Evolutionary conservation across 1,140 invertebrate species (phyloP).

Genomic region (Sitophilus oryzae): DNA sequence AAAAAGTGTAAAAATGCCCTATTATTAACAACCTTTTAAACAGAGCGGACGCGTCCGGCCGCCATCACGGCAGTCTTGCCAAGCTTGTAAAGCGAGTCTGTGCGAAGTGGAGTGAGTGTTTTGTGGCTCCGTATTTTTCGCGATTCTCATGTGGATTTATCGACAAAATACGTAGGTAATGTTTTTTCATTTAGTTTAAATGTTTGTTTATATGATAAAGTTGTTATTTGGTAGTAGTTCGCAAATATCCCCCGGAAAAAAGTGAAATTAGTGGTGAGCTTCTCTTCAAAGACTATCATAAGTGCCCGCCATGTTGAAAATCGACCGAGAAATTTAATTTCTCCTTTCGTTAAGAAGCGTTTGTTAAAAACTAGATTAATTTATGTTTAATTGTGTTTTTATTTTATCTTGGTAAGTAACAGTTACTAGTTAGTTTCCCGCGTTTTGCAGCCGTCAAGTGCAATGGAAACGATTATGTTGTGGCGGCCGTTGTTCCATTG

Average conservation of each 20-base stretch:
- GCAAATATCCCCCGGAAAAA: slow-evolving; percentile 19
- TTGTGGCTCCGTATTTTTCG: slow-evolving; percentile 45
- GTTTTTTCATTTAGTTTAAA: slow-evolving; percentile 26
- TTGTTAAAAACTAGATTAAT: slow-evolving; percentile 16
- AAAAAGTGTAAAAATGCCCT: neutral
- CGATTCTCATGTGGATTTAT: slow-evolving; percentile 41
- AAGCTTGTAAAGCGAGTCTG: slow-evolving; percentile 43
- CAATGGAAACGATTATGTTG: slow-evolving; percentile 31
- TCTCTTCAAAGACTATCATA: slow-evolving; percentile 35
- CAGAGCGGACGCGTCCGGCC: slow-evolving; percentile 25
- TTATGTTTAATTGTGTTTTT: slow-evolving; percentile 28
- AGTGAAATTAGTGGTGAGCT: slow-evolving; percentile 25
- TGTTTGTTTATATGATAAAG: slow-evolving; percentile 15
- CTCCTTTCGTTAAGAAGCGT: slow-evolving; percentile 11
- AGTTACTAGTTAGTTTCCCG: slow-evolving; percentile 39
- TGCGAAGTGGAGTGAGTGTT: slow-evolving; percentile 43
- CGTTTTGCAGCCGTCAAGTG: slow-evolving; percentile 36
- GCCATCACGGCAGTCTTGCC: slow-evolving; percentile 43
- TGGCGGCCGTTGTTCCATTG: slow-evolving; percentile 34
- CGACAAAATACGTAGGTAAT: slow-evolving; percentile 42
- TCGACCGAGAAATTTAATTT: slow-evolving; percentile 27
- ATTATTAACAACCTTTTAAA: neutral
- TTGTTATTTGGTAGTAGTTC: slow-evolving; percentile 20
- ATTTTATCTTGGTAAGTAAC: slow-evolving; percentile 32
- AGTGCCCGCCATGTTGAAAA: slow-evolving; percentile 44